Base-by-base conservation (phyloP, 2,113 vertebrate species). In the Sisor rabdophorus region DNA sequence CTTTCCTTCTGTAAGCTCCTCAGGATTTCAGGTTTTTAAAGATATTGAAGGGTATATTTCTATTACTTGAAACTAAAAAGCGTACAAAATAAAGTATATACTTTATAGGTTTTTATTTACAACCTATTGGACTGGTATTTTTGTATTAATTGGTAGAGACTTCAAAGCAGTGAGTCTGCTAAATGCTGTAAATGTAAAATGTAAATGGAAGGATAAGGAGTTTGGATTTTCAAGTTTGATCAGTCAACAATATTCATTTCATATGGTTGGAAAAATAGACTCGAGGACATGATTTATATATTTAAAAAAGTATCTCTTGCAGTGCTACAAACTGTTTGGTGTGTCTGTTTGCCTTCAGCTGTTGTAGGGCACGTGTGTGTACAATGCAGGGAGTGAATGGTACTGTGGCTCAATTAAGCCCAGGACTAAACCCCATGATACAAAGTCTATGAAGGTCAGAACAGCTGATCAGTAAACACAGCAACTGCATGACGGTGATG, bases 401-500 rank as follows among this genome's bases (percentile, higher is more conserved):
- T 76, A 75, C 13, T 40, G 20, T 75, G 56, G 24, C 60, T 79
- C 24, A 63, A 4, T 77, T 28, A 59, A 74, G 76, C 54, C 30
- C 63, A 26, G 28, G 47, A 85, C 63, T 13, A 50, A 71, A 83
- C 78, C 80, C 56, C 5, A 36, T 56, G 71, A 82, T 63, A 79
- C 26, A 24, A 63, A 73, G 81, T 76, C 63, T 54, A 71, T 78
- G 73, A 85, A 71, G 78, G 78, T 82, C 85, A 85, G 83, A 84
- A 81, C 76, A 86, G 84, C 82, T 81, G 83, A 82, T 77, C 6
- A 28, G 50, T 47, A 58, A 56, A 80, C 36, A 67, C 60, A 68
- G 48, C 58, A 73, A 15, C 15, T 40, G 71, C 74, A 65, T 74
- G 79, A 54, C 55, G 24, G 26, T 22, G n/a, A 52, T 83, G 84